phyloP scores from a whole-genome alignment of 2,888 invertebrate genomes.

The Mayetiola destructor region DNA sequence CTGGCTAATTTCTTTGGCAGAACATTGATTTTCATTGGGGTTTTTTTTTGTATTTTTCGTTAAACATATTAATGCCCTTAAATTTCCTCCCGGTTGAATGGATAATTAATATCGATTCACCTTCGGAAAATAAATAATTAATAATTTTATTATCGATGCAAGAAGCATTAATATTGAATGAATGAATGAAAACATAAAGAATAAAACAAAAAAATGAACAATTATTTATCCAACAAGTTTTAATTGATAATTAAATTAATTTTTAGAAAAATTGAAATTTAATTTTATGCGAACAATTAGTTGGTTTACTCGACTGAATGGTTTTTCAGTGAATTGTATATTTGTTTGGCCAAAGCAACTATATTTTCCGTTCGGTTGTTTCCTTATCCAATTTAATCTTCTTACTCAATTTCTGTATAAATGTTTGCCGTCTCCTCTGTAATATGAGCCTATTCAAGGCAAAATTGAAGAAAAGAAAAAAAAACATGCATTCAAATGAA shows the following conservation, averaged over 20 bases:
- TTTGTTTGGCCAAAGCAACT: constrained; percentile 3
- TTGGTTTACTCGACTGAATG: too few species aligned
- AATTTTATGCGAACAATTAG: constrained; percentile 12
- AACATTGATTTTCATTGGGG: too few species aligned
- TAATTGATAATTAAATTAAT: constrained; percentile 8
- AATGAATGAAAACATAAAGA: too few species aligned
- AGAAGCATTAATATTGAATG: constrained; percentile 1
- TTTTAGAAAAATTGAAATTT: constrained; percentile 1
- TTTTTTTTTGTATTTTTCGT: too few species aligned
- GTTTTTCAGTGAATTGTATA: constrained; percentile 5
- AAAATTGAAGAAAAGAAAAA: not conserved
- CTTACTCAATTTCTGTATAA: too few species aligned
- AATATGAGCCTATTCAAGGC: not conserved
- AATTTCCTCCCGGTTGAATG: too few species aligned
- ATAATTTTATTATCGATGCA: constrained; percentile 10
- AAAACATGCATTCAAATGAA: not conserved
- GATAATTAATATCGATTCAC: constrained; percentile 8
- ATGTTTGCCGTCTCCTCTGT: not conserved
- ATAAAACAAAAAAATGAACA: too few species aligned
- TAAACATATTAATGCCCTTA: too few species aligned
- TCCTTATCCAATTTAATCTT: too few species aligned
- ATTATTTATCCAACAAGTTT: constrained; percentile 12
- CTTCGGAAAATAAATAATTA: not conserved
- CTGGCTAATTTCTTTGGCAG: too few species aligned
- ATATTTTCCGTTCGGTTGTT: not conserved